phyloP scores from a whole-genome alignment of 2,888 invertebrate genomes.

The Boloria euphrosyne region DNA sequence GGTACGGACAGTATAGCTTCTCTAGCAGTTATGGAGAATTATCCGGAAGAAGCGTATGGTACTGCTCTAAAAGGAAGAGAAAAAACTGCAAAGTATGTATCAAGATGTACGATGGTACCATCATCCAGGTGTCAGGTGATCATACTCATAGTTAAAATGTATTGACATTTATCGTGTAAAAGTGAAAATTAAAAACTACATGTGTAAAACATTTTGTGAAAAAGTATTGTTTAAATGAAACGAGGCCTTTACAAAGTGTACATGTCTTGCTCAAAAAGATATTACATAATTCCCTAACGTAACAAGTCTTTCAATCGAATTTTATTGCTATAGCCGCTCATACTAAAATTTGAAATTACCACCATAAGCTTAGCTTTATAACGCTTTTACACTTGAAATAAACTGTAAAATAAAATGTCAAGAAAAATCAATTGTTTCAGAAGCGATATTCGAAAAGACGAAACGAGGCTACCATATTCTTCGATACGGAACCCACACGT shows the following conservation, averaged over 20 bases:
- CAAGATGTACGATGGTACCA: slow-evolving; percentile 48
- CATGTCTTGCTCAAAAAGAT: too few relatives aligned
- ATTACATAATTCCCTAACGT: too few relatives aligned
- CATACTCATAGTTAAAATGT: slow-evolving; percentile 46
- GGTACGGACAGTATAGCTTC: slow-evolving; percentile 50
- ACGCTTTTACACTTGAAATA: too few relatives aligned
- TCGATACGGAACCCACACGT: slow-evolving; percentile 46
- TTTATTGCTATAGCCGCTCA: too few relatives aligned
- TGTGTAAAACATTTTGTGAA: too few relatives aligned
- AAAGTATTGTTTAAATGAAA: too few relatives aligned
- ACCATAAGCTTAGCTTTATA: too few relatives aligned
- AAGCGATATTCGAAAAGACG: slow-evolving; percentile 33
- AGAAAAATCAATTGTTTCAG: slow-evolving; percentile 28
- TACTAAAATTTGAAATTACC: too few relatives aligned
- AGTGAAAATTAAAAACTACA: too few relatives aligned
- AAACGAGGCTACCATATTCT: slow-evolving; percentile 47
- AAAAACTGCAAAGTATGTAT: slow-evolving; percentile 56
- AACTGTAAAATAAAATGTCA: too few relatives aligned
- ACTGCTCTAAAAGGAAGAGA: slow-evolving; percentile 60
- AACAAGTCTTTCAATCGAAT: too few relatives aligned
- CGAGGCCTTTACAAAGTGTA: too few relatives aligned
- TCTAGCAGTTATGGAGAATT: slow-evolving; percentile 52
- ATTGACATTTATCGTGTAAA: neutral
- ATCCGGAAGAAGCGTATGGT: slow-evolving; percentile 53
- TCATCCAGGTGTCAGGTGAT: slow-evolving; percentile 41